Percentiles rank a stretch among this genome's conserved stretches.
Evolutionary conservation across 2,888 invertebrate genomes (phyloP).

Genomic region (Dioctria linearis): DNA sequence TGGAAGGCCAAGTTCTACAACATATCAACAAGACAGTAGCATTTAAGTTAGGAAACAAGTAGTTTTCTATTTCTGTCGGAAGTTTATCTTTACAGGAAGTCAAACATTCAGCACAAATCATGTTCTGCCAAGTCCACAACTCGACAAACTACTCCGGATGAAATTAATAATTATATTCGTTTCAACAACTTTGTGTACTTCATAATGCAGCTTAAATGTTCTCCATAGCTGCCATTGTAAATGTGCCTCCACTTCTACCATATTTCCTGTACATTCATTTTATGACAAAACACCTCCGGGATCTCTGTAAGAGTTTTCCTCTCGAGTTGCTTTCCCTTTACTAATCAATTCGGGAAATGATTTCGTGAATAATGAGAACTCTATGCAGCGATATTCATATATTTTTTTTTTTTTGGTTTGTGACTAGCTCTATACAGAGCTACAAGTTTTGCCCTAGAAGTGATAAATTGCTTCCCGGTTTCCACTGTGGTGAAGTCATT

Average conservation of each 20-base stretch:
- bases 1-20: too few species aligned
- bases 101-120: conserved; percentile 18
- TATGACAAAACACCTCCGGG: conserved; percentile 20
- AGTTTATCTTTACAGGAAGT: conserved; percentile 22
- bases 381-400: not conserved
- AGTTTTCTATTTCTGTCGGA: not conserved
- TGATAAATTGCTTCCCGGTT: not conserved
- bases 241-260: not conserved
- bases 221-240: conserved; percentile 1
- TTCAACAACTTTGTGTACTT: not conserved
- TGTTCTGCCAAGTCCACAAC: not conserved
- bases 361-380: conserved; percentile 3
- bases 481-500: not conserved
- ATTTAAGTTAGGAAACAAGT: not conserved
- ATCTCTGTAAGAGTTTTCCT: conserved; percentile 5
- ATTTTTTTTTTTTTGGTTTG: not conserved
- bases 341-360: conserved; percentile 30
- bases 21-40: too few species aligned
- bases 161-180: conserved; percentile 23
- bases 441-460: too few species aligned
- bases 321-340: conserved; percentile 13
- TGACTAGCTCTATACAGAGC: not conserved
- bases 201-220: conserved; percentile 6
- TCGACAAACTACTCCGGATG: not conserved
- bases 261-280: not conserved